phyloP scores from a whole-genome alignment of 1,140 invertebrate species.

The Marisa cornuarietis region DNA sequence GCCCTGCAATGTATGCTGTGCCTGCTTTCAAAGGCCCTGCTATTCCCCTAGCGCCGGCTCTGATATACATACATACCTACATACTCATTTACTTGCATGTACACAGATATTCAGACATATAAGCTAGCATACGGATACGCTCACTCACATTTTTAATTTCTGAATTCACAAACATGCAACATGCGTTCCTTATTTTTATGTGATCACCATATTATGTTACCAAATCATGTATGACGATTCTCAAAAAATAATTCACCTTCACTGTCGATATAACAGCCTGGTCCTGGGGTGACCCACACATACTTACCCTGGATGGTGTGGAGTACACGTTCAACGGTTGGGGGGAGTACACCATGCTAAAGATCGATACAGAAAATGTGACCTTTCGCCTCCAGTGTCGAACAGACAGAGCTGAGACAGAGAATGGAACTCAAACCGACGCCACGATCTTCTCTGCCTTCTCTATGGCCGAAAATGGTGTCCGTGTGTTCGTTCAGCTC shows the following conservation, averaged over 20 bases:
- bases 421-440: constrained; percentile 16
- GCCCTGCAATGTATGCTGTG: no score
- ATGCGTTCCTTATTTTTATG: no score
- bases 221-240: no score
- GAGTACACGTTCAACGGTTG: constrained; percentile 54
- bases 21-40: no score
- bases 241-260: neutral
- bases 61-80: no score
- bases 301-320: constrained; percentile 48
- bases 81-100: no score
- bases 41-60: no score
- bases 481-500: constrained; percentile 21
- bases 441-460: constrained; percentile 41
- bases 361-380: neutral
- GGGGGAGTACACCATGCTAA: neutral
- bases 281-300: constrained; percentile 51
- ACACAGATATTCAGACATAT: no score
- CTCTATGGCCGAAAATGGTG: constrained; percentile 26
- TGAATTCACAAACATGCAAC: no score
- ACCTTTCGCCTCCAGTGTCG: constrained; percentile 34
- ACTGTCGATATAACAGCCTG: constrained; percentile 25
- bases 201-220: no score
- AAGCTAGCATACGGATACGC: no score
- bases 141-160: no score
- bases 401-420: constrained; percentile 18